Conservation (phyloP, 2,888 invertebrate species). For the Andrena haemorrhoa region DNA sequence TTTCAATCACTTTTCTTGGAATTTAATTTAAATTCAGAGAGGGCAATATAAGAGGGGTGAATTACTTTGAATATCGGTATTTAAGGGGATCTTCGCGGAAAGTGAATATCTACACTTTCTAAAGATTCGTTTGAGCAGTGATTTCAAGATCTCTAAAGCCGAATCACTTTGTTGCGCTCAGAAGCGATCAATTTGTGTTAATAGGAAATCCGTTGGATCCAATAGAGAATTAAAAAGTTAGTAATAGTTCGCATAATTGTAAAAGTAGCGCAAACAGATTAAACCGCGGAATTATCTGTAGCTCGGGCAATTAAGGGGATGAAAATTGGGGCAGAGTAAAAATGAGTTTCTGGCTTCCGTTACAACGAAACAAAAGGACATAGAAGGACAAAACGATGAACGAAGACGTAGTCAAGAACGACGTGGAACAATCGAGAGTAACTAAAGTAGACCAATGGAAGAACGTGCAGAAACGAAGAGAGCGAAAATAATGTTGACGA, state of each 20-base stretch:
- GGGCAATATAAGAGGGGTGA: no score
- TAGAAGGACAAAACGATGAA: not conserved
- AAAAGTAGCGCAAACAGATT: constrained; percentile 43
- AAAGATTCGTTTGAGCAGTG: no score
- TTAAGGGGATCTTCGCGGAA: no score
- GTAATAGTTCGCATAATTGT: constrained; percentile 54
- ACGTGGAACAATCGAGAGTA: not conserved
- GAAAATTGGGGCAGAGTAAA: constrained; percentile 33
- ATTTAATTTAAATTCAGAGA: no score
- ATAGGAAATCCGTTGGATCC: not conserved
- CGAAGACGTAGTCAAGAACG: not conserved
- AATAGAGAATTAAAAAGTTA: not conserved
- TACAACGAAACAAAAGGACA: not conserved
- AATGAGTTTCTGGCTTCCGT: not conserved
- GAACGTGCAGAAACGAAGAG: constrained; percentile 4
- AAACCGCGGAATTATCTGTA: constrained; percentile 31
- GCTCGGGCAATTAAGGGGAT: constrained; percentile 61
- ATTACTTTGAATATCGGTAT: no score
- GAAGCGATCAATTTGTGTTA: not conserved
- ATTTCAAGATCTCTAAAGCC: no score
- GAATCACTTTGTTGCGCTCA: no score
- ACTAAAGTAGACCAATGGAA: not conserved
- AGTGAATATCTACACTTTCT: no score
- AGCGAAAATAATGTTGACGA: not conserved
- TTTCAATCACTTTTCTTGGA: no score